Evolutionary conservation across 1,140 invertebrate species (phyloP).

Genomic region (Conopomorpha cramerella): DNA sequence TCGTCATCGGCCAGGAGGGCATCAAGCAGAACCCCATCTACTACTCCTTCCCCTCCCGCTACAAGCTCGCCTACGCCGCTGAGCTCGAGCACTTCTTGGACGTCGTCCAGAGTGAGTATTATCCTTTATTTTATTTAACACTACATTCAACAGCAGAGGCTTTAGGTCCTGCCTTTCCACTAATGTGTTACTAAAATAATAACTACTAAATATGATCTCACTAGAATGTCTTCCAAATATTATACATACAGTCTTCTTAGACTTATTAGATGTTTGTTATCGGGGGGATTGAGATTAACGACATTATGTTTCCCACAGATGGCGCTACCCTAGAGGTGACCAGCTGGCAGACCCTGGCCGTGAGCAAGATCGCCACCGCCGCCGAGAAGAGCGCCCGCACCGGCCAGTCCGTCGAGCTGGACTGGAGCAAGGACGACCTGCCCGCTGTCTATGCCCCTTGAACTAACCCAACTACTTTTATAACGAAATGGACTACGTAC

Average conservation of each 20-base stretch:
- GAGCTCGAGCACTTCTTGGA: slow-evolving; percentile 73
- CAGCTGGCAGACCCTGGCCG: slow-evolving; percentile 58
- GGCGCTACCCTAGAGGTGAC: slow-evolving; percentile 40
- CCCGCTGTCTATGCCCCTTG: slow-evolving; percentile 18
- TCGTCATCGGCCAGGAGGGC: slow-evolving; percentile 40
- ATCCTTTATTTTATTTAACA: too few species aligned
- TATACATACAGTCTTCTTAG: too few species aligned
- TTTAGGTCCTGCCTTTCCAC: too few species aligned
- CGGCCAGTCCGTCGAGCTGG: slow-evolving; percentile 48
- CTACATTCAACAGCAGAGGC: too few species aligned
- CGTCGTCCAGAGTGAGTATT: slow-evolving; percentile 63
- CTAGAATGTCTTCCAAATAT: too few species aligned
- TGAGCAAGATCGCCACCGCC: slow-evolving; percentile 62
- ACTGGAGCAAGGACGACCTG: slow-evolving; percentile 42
- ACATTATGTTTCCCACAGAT: too few species aligned
- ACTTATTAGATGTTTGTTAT: too few species aligned
- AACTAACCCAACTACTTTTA: too few species aligned
- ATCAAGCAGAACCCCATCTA: slow-evolving; percentile 60
- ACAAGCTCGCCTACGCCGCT: slow-evolving; percentile 59
- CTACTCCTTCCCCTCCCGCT: slow-evolving; percentile 69
- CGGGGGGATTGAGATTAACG: too few species aligned
- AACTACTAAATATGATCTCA: too few species aligned
- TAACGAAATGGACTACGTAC: too few species aligned
- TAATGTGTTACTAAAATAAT: too few species aligned
- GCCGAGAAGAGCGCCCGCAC: slow-evolving; percentile 61